phyloP scores from a whole-genome alignment of 2,113 vertebrate genomes.

The Oxyura jamaicensis region DNA sequence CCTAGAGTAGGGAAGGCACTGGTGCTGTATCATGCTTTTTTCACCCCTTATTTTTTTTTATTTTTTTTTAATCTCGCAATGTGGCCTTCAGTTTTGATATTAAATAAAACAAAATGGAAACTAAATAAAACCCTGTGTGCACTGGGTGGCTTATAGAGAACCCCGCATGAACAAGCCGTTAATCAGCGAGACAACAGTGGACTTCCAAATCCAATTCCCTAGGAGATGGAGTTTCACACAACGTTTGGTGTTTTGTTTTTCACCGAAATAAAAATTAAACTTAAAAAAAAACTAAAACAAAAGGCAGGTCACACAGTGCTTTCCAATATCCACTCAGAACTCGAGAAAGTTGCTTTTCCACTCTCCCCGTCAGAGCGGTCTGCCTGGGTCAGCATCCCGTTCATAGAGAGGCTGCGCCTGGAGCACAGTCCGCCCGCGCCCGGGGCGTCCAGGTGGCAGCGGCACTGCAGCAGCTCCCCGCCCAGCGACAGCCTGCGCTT shows the following conservation, averaged over 20 bases:
- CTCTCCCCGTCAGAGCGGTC: slow-evolving; percentile 71
- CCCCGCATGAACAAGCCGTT: slow-evolving; percentile 63
- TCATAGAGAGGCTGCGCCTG: slow-evolving; percentile 93
- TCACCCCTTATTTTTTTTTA: not conserved
- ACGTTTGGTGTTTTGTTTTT: slow-evolving; percentile 58
- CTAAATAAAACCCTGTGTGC: slow-evolving; percentile 35
- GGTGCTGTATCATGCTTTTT: slow-evolving; percentile 79
- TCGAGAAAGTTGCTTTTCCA: slow-evolving; percentile 81
- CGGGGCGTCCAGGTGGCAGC: slow-evolving; percentile 65
- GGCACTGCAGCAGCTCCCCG: slow-evolving; percentile 81
- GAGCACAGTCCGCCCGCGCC: slow-evolving; percentile 77
- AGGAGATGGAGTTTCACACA: slow-evolving; percentile 54
- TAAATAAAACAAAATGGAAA: slow-evolving; percentile 49
- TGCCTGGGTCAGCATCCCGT: slow-evolving; percentile 83
- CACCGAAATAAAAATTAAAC: slow-evolving; percentile 48
- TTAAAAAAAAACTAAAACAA: not conserved
- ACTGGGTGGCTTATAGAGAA: slow-evolving; percentile 51
- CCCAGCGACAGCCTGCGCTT: slow-evolving; percentile 89
- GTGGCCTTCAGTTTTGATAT: slow-evolving; percentile 50
- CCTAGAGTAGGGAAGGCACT: slow-evolving; percentile 86
- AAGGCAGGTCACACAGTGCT: slow-evolving; percentile 88
- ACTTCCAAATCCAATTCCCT: slow-evolving; percentile 70
- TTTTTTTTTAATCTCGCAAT: slow-evolving; percentile 31
- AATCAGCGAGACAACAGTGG: slow-evolving; percentile 75
- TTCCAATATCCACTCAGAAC: slow-evolving; percentile 93